These are phyloP conservation scores for Plagodis pulveraria DNA, from an alignment of 2,888 invertebrate species.

Conservation along the genomic window DNA sequence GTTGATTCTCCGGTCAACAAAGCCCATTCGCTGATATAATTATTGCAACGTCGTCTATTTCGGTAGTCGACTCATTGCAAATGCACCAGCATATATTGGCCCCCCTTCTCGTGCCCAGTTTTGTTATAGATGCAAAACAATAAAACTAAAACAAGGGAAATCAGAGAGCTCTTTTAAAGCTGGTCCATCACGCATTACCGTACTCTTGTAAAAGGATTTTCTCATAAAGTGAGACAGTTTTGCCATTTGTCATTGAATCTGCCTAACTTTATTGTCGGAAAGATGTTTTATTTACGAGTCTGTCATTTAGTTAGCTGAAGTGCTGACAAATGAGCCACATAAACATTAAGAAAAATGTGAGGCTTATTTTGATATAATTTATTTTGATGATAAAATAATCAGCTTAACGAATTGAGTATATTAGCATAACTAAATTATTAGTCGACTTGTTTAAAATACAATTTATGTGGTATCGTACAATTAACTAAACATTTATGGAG, in stretches of 20 bases:
- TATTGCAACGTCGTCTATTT: slow-evolving; percentile 78
- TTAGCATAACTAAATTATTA: no score
- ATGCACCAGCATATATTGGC: slow-evolving; percentile 55
- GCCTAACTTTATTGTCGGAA: slow-evolving; percentile 44
- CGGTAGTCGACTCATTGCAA: slow-evolving; percentile 66
- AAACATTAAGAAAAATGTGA: slow-evolving; percentile 5
- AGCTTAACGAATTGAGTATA: no score
- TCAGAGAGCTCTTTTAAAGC: slow-evolving; percentile 48
- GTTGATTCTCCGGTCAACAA: slow-evolving; percentile 64
- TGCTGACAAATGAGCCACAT: slow-evolving; percentile 7
- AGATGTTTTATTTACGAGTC: slow-evolving; percentile 28
- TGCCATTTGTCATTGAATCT: slow-evolving; percentile 54
- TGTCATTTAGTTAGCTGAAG: slow-evolving; percentile 29
- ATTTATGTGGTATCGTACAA: background rate
- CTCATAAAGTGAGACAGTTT: slow-evolving; percentile 53
- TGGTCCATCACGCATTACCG: slow-evolving; percentile 54
- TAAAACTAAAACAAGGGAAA: slow-evolving; percentile 47
- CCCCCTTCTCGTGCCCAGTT: slow-evolving; percentile 43
- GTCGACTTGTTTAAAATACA: no score
- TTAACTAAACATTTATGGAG: background rate
- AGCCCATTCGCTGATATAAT: slow-evolving; percentile 79
- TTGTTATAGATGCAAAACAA: slow-evolving; percentile 41
- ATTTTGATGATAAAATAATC: background rate
- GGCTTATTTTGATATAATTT: background rate
- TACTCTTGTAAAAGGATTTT: slow-evolving; percentile 60